Conservation (phyloP, 2,797 vertebrate species). For the Sphenodon punctatus region DNA sequence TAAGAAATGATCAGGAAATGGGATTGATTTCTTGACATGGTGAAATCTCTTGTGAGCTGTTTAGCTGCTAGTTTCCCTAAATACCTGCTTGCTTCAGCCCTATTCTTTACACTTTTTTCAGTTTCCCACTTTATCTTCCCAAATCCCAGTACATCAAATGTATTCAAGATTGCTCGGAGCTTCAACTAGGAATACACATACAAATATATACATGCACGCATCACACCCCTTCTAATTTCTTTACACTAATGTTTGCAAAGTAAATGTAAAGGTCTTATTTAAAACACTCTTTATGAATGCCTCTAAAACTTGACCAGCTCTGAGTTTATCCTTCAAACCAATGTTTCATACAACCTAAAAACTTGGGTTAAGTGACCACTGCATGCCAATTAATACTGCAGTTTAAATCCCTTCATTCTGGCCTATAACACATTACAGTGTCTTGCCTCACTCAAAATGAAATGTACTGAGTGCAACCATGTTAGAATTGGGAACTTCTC, state of each 20-base stretch:
- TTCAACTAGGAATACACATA: neutral
- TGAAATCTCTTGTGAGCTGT: too few species aligned
- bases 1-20: too few species aligned
- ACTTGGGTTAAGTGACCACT: neutral
- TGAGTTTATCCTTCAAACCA: neutral
- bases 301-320: neutral
- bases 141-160: neutral
- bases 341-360: neutral
- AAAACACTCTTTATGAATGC: neutral
- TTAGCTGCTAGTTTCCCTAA: too few species aligned
- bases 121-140: neutral
- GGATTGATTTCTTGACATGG: too few species aligned
- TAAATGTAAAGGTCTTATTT: neutral
- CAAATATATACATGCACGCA: neutral
- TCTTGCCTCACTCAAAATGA: too few species aligned
- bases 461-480: too few species aligned
- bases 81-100: too few species aligned
- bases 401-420: too few species aligned
- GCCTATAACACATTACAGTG: too few species aligned
- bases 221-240: too few species aligned
- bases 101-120: too few species aligned
- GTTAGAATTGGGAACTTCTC: too few species aligned
- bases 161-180: neutral
- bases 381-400: neutral
- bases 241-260: neutral